phyloP scores from a whole-genome alignment of 2,113 vertebrate species.

The human (Homo sapiens) region DNA sequence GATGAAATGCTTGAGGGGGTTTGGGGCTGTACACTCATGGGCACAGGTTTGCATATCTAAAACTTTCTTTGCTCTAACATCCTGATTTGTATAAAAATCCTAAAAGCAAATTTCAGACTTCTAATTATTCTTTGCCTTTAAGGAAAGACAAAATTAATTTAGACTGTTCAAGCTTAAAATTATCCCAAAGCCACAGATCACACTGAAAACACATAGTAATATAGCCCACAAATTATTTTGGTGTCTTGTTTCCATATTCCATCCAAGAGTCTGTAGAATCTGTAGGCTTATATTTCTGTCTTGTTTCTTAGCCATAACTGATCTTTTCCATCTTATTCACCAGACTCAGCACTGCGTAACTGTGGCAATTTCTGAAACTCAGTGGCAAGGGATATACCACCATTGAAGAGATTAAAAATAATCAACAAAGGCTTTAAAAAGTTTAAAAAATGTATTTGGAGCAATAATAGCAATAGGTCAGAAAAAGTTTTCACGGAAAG shows the following conservation, averaged over 20 bases:
- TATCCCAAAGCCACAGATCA: conserved; percentile 21
- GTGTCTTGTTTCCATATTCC: conserved; percentile 44
- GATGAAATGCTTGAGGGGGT: background rate
- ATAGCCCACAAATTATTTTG: background rate
- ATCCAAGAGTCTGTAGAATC: conserved; percentile 20
- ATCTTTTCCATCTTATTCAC: background rate
- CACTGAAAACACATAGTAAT: background rate
- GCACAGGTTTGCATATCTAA: background rate
- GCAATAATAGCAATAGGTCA: background rate
- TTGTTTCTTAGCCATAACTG: background rate
- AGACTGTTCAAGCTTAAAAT: conserved; percentile 29
- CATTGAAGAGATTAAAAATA: background rate
- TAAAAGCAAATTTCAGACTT: background rate
- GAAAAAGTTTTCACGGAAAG: background rate
- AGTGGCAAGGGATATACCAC: background rate
- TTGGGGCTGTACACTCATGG: background rate
- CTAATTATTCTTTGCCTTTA: background rate
- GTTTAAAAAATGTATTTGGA: background rate
- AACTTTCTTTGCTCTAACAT: conserved; percentile 12
- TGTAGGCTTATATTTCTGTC: background rate
- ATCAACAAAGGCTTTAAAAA: conserved; percentile 6
- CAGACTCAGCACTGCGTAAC: background rate
- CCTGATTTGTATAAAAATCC: conserved; percentile 13
- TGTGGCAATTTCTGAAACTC: background rate
- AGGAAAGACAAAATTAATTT: conserved; percentile 31